Evolutionary conservation across 1,140 invertebrate genomes (phyloP), one percentile per base, ranked within the genome.

Genomic region (Trypoxylus dichotomus): DNA sequence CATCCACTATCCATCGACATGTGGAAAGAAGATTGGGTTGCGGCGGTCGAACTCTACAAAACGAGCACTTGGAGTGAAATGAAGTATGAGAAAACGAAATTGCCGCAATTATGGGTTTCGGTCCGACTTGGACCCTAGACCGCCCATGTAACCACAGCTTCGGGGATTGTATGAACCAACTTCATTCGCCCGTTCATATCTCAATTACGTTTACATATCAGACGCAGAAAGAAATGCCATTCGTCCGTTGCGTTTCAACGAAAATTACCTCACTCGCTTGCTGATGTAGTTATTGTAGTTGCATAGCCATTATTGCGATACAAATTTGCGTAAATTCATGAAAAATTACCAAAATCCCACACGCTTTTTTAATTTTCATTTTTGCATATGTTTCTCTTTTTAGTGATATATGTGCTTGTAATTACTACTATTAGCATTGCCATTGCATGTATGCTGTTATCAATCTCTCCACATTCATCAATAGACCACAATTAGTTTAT

Each of bases 71-170:
- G 54, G 58, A 79, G 75, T 77, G 80, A 81, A 83, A 83, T 83
- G 82, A 83, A 83, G 81, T 82, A 83, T 83, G 80, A 83, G 83
- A 83, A 82, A 83, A 83, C 79, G 81, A 83, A 84, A 84, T 84
- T 84, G 81, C 82, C 79, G 82, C 83, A 83, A 84, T 84, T 83
- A 84, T 79, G 73, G 83, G 83, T 84, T 84, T 84, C 80, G 82
- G 82, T 79, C 80, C 41, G 74, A 82, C 83, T 82, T 81, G 82
- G 81, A 76, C 60, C 80, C 72, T 41, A 81, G 81, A 79, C 81
- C 83, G 83, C 83, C 83, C 83, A 84, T 84, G 82, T 84, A 84
- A 84, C 83, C 82, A 83, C 82, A 83, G 79, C 80, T 78, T 78
- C 77, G 74, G 76, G 77, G 79, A 78, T 75, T 68, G 76, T 77